A percentile compares a stretch with the other conserved stretches of the same genome.
Conservation (phyloP, 2,888 invertebrate genomes). For the Lissonota sp. region DNA sequence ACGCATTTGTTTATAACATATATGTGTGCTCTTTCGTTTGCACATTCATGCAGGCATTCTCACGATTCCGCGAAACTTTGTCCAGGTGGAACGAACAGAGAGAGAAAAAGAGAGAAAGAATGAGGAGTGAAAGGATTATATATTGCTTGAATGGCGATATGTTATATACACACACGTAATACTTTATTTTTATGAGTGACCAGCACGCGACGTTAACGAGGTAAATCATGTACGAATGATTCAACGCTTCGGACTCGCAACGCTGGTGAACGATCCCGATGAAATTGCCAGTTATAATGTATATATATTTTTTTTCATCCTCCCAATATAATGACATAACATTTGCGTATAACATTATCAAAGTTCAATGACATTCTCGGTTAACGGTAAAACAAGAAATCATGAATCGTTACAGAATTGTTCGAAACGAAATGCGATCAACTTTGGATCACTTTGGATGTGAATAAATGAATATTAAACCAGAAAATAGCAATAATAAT, state of each 20-base stretch:
- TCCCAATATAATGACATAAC: constrained; percentile 17
- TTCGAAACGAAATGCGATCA: constrained; percentile 29
- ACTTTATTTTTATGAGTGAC: constrained; percentile 53
- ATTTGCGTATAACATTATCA: not conserved
- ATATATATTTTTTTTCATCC: not conserved
- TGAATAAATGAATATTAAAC: too few relatives aligned
- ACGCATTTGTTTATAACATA: constrained; percentile 11
- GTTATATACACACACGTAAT: constrained; percentile 16
- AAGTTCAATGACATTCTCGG: constrained; percentile 48
- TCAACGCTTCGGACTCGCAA: constrained; percentile 35
- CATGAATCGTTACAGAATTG: not conserved
- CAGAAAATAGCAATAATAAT: too few relatives aligned
- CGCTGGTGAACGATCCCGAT: constrained; percentile 29
- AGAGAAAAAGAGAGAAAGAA: not conserved
- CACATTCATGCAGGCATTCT: constrained; percentile 52
- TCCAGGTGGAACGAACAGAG: constrained; percentile 52
- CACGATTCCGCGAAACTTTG: constrained; percentile 56
- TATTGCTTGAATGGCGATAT: constrained; percentile 51
- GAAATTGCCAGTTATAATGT: not conserved
- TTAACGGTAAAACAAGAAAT: constrained; percentile 11
- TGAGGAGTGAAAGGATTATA: constrained; percentile 61
- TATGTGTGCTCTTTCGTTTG: not conserved
- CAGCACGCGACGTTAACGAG: constrained; percentile 59
- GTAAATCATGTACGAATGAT: constrained; percentile 47
- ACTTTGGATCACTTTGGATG: not conserved